phyloP scores from a whole-genome alignment of 2,113 vertebrate genomes.

The Nipponia nippon region DNA sequence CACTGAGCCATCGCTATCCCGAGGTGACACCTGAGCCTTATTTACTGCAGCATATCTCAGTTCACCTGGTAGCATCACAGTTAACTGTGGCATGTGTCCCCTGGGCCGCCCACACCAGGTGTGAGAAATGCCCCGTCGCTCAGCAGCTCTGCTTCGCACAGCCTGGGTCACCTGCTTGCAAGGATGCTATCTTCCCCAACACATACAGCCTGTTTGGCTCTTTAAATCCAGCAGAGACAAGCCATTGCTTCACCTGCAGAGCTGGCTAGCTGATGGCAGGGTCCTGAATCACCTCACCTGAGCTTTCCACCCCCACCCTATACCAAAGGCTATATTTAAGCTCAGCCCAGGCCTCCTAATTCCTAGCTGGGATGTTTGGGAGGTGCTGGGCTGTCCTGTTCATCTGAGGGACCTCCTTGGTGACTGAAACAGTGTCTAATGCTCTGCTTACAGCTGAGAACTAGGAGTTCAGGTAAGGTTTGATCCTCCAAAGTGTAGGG shows the following conservation, averaged over 20 bases:
- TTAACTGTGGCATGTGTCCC: rapidly evolving
- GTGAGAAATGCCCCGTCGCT: not conserved
- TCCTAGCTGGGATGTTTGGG: rapidly evolving
- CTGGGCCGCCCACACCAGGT: not conserved
- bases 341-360: rapidly evolving
- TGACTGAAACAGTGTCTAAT: rapidly evolving
- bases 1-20: rapidly evolving
- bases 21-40: not conserved
- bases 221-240: not conserved
- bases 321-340: not conserved
- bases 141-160: not conserved
- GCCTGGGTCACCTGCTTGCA: not conserved
- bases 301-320: not conserved
- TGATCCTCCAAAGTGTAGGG: not conserved
- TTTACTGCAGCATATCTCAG: rapidly evolving
- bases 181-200: rapidly evolving
- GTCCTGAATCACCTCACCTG: not conserved
- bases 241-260: not conserved
- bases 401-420: rapidly evolving
- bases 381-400: not conserved
- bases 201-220: not conserved
- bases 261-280: not conserved
- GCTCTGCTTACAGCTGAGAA: not conserved
- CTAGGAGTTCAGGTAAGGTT: not conserved
- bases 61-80: not conserved